Conservation (phyloP, 2,113 vertebrate genomes). For the Damaliscus lunatus region DNA sequence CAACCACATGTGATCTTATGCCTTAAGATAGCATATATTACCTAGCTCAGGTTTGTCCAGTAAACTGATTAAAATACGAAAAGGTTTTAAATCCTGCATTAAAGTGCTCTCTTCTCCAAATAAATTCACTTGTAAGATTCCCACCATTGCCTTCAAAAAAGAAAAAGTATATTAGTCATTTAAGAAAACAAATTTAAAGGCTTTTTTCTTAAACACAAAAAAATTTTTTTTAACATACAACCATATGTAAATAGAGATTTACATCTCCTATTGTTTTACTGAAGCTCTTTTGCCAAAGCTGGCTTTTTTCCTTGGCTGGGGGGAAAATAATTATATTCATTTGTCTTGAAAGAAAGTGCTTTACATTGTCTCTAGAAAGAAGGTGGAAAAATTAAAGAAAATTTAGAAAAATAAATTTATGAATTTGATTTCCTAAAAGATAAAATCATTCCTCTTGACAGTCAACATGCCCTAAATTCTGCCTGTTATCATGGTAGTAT, state of each 20-base stretch:
- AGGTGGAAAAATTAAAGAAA: not conserved
- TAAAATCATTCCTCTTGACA: slow-evolving; percentile 12
- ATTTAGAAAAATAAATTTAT: slow-evolving; percentile 24
- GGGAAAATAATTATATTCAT: not conserved
- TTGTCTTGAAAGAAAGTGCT: not conserved
- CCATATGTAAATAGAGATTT: not conserved
- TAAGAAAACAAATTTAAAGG: slow-evolving; percentile 19
- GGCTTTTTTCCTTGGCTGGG: not conserved
- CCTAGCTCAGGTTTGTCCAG: slow-evolving; percentile 98
- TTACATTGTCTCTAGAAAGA: slow-evolving; percentile 1
- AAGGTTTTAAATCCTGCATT: slow-evolving; percentile 98
- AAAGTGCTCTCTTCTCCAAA: slow-evolving; percentile 93
- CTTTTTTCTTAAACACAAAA: not conserved
- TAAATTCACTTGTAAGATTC: slow-evolving; percentile 95
- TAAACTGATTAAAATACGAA: slow-evolving; percentile 98
- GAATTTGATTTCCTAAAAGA: not conserved
- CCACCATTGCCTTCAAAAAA: slow-evolving; percentile 93
- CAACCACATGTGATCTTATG: not conserved
- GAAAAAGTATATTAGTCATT: slow-evolving; percentile 41
- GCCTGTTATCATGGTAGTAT: not conserved
- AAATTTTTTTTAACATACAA: not conserved
- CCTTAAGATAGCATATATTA: slow-evolving; percentile 71
- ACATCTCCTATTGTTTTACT: slow-evolving; percentile 3
- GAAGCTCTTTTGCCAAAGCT: not conserved
- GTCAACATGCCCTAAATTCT: not conserved